phyloP scores from a whole-genome alignment of 2,113 vertebrate species.

The Diadophis punctatus region DNA sequence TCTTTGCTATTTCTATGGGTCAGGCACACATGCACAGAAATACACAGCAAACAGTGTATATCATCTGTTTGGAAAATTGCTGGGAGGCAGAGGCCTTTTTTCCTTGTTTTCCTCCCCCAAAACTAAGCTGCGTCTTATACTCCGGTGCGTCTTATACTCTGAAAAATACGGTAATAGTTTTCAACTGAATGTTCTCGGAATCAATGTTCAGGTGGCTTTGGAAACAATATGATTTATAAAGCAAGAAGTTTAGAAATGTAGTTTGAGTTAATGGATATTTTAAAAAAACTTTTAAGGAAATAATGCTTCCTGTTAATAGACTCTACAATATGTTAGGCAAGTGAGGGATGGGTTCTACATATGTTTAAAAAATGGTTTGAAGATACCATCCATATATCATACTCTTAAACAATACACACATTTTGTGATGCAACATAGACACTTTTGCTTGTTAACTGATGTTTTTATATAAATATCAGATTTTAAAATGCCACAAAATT shows the following conservation, averaged over 20 bases:
- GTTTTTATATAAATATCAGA: not conserved
- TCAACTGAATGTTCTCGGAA: not conserved
- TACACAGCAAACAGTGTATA: too few relatives aligned
- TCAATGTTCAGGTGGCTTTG: not conserved
- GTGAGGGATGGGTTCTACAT: not conserved
- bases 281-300: not conserved
- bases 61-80: too few relatives aligned
- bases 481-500: not conserved
- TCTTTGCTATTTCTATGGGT: too few relatives aligned
- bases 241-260: not conserved
- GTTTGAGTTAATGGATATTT: not conserved
- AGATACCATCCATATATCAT: not conserved
- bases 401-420: not conserved
- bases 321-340: not conserved
- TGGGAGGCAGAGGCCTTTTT: too few relatives aligned
- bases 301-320: not conserved
- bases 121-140: too few relatives aligned
- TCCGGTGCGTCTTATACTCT: too few relatives aligned
- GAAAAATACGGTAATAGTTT: too few relatives aligned
- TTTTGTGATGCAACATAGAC: not conserved
- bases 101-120: too few relatives aligned
- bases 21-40: too few relatives aligned
- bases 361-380: not conserved
- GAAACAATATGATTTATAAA: not conserved
- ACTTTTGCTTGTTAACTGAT: not conserved